Evolutionary conservation across 2,113 vertebrate species (phyloP).

Genomic region (Panthera leo): DNA sequence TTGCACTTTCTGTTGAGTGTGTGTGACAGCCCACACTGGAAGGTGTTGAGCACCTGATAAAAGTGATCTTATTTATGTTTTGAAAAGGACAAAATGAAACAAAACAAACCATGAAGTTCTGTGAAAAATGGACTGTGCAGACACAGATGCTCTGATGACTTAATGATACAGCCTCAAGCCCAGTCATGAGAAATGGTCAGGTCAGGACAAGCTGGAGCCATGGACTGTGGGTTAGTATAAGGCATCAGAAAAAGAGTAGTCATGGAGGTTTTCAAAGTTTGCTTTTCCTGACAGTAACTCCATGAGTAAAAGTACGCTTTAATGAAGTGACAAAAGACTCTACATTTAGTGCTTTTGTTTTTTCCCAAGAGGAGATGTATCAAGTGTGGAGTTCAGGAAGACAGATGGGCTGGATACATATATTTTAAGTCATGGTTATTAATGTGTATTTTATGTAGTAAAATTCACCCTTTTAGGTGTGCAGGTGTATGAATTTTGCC

Average conservation of each 20-base stretch:
- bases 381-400: not conserved
- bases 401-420: not conserved
- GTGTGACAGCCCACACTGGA: not conserved
- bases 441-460: not conserved
- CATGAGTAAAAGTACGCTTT: not conserved
- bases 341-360: not conserved
- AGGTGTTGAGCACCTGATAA: not conserved
- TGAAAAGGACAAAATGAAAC: not conserved
- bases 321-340: not conserved
- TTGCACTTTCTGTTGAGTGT: not conserved
- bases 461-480: not conserved
- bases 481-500: not conserved
- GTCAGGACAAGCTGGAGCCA: not conserved
- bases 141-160: not conserved
- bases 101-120: not conserved
- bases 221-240: not conserved
- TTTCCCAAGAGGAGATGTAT: not conserved
- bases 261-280: no score
- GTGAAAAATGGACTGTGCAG: not conserved
- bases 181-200: not conserved
- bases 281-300: not conserved
- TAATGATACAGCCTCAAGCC: not conserved
- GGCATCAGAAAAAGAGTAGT: not conserved
- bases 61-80: not conserved
- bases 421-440: not conserved